Evolutionary conservation across 2,797 vertebrate genomes (phyloP).

Genomic region (Helostoma temminkii): DNA sequence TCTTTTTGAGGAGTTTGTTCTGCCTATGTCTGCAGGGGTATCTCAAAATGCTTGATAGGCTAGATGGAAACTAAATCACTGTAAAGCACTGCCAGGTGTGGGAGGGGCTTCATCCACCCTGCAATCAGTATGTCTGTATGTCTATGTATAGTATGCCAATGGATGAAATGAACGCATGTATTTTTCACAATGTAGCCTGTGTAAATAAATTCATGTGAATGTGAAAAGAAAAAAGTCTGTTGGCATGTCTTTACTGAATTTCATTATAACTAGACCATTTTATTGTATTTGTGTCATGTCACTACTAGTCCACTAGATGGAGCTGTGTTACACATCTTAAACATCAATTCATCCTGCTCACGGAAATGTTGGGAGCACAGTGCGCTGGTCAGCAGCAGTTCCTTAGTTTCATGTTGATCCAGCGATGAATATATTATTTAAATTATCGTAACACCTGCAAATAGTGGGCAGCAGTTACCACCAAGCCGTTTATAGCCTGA

Average conservation of each 20-base stretch:
- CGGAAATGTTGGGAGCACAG: not conserved
- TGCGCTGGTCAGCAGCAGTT: not conserved
- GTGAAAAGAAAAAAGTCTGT: slow-evolving; percentile 3
- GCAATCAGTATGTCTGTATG: not conserved
- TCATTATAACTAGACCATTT: too few relatives aligned
- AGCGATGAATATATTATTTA: not conserved
- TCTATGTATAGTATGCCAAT: not conserved
- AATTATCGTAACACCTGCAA: not conserved
- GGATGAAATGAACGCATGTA: not conserved
- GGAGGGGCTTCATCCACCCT: not conserved
- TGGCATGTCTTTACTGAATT: not conserved
- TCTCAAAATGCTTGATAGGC: not conserved
- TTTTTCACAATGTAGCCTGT: slow-evolving; percentile 4
- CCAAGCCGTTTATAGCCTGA: slow-evolving; percentile 1
- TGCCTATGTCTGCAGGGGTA: not conserved
- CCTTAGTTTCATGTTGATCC: not conserved
- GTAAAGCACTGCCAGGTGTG: not conserved
- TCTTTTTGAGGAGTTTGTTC: not conserved
- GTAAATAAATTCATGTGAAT: not conserved
- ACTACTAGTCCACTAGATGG: slow-evolving; percentile 52
- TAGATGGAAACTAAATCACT: not conserved
- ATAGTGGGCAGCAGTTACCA: not conserved
- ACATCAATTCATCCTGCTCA: not conserved
- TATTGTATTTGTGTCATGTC: slow-evolving; percentile 17
- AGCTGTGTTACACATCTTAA: not conserved